These are phyloP conservation scores for Tetramorium alpestre DNA, from an alignment of 1,140 invertebrate species.

Conservation along the genomic window DNA sequence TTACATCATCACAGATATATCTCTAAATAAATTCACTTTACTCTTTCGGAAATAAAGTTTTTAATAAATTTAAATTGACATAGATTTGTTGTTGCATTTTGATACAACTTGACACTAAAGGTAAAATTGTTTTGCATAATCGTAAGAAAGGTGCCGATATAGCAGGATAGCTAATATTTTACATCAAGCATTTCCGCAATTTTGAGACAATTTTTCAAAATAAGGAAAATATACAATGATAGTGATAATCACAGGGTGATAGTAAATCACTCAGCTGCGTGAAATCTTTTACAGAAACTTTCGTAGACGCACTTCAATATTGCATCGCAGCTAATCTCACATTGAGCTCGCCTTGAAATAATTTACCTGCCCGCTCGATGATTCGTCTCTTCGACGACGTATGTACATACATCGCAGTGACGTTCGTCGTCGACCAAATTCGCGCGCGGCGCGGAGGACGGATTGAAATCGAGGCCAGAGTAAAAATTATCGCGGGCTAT, in stretches of 20 bases:
- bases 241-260: not conserved
- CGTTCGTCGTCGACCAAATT: conserved; percentile 41
- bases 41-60: too few relatives aligned
- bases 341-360: conserved; percentile 24
- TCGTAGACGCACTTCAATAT: not conserved
- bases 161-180: not conserved
- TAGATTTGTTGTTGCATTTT: too few relatives aligned
- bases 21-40: too few relatives aligned
- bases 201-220: not conserved
- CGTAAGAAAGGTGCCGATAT: too few relatives aligned
- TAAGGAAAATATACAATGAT: not conserved
- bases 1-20: too few relatives aligned
- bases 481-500: conserved; percentile 46
- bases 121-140: too few relatives aligned
- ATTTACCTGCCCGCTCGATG: conserved; percentile 25
- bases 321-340: not conserved
- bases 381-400: conserved; percentile 28
- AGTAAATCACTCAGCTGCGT: not conserved
- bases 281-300: not conserved
- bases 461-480: conserved; percentile 49
- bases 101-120: too few relatives aligned
- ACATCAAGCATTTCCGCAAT: not conserved
- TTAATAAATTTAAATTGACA: too few relatives aligned
- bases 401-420: conserved; percentile 1
- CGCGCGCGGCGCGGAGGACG: not conserved